phyloP scores from a whole-genome alignment of 2,797 vertebrate genomes.

The Pangasius djambal region DNA sequence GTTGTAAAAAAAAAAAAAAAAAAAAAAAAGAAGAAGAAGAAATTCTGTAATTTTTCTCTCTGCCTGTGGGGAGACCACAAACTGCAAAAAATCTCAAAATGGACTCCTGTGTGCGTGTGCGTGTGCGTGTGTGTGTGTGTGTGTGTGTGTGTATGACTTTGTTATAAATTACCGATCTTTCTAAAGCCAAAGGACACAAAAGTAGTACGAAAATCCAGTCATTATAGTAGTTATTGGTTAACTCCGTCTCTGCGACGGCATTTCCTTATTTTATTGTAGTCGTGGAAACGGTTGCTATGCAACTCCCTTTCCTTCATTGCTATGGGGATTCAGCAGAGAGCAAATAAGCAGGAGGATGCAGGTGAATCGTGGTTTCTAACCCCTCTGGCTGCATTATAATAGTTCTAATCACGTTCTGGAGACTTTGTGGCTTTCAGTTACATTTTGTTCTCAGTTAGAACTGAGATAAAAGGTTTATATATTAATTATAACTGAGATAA shows the following conservation, averaged over 20 bases:
- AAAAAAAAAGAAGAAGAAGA: no score
- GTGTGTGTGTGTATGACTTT: not conserved
- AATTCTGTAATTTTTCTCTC: not conserved
- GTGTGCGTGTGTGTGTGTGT: not conserved
- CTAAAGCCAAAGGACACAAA: not conserved
- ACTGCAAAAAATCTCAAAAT: not conserved
- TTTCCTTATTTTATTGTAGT: conserved; percentile 33
- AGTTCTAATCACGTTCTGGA: not conserved
- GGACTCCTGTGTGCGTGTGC: not conserved
- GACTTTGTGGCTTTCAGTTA: not conserved
- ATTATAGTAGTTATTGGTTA: not conserved
- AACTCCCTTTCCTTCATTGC: conserved; percentile 34
- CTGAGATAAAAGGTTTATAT: no score
- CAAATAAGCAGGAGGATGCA: conserved; percentile 38
- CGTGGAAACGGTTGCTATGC: conserved; percentile 47
- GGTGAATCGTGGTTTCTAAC: conserved; percentile 30
- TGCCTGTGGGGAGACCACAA: not conserved
- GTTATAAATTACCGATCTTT: not conserved
- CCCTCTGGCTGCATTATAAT: not conserved
- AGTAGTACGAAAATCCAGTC: not conserved
- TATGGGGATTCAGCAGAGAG: conserved; percentile 26
- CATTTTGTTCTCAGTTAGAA: not conserved
- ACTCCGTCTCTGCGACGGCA: conserved; percentile 2
- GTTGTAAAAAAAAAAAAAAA: no score
- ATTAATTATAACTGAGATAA: no score